These are phyloP conservation scores for Melinaea menophilus DNA, from an alignment of 2,888 invertebrate species.

Conservation along the genomic window DNA sequence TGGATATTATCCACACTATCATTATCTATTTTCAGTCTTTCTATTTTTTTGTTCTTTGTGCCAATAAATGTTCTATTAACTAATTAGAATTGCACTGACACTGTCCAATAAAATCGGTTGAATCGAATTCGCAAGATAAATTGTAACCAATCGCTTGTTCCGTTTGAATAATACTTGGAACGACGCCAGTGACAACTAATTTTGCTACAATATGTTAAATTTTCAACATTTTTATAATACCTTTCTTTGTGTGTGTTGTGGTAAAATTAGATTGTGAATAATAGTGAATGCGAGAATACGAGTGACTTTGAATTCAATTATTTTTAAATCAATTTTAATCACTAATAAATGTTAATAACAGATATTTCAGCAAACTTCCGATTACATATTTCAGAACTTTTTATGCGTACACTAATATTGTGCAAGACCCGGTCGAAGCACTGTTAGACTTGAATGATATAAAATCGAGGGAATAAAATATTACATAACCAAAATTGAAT, in stretches of 20 bases:
- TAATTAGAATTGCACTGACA: slow-evolving; percentile 6
- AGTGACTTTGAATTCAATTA: too few species aligned
- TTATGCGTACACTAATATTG: not conserved
- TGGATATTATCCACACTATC: too few species aligned
- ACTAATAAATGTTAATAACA: too few species aligned
- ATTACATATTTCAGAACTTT: not conserved
- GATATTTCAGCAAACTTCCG: not conserved
- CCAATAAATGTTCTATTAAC: not conserved
- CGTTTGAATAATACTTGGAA: slow-evolving; percentile 20
- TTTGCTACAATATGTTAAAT: slow-evolving; percentile 21
- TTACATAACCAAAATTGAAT: slow-evolving; percentile 10
- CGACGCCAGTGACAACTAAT: slow-evolving; percentile 16
- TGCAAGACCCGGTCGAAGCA: not conserved
- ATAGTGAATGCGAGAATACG: too few species aligned
- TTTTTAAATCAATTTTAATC: too few species aligned
- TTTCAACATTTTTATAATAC: slow-evolving; percentile 16
- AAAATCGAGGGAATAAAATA: slow-evolving; percentile 3
- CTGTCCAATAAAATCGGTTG: slow-evolving; percentile 1
- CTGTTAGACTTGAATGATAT: slow-evolving; percentile 7
- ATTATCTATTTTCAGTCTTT: too few species aligned
- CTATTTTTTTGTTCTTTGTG: not conserved
- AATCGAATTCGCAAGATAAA: slow-evolving; percentile 20
- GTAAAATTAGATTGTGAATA: too few species aligned
- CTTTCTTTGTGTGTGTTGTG: not conserved
- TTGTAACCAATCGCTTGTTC: slow-evolving; percentile 23